A percentile compares a stretch with the other conserved stretches of the same genome.
phyloP scores from a whole-genome alignment of 2,888 invertebrate species.

The Loripinus fragilis region DNA sequence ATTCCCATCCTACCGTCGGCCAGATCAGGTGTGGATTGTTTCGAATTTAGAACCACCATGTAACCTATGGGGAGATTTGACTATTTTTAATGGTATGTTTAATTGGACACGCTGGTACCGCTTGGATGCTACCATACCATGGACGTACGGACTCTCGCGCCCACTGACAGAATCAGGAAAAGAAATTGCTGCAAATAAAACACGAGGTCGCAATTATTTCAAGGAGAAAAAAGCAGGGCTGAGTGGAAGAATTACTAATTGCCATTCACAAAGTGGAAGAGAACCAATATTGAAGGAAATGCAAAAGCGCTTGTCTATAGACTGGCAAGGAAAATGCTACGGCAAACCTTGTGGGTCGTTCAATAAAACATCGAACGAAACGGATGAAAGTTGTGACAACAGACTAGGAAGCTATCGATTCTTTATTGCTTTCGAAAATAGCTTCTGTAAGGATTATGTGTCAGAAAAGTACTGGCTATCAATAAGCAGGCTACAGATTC shows the following conservation, averaged over 20 bases:
- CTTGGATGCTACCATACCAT: conserved; percentile 66
- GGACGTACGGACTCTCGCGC: conserved; percentile 63
- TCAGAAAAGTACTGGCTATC: conserved; percentile 73
- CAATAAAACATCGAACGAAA: background rate
- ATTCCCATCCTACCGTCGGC: conserved; percentile 55
- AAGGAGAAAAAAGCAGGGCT: conserved; percentile 47
- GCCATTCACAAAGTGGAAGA: conserved; percentile 52
- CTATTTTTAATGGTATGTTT: conserved; percentile 60
- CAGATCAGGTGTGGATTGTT: conserved; percentile 70
- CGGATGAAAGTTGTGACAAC: conserved; percentile 41
- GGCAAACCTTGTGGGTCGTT: conserved; percentile 41
- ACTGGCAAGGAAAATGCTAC: conserved; percentile 70
- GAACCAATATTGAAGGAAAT: conserved; percentile 51
- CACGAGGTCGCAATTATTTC: conserved; percentile 39
- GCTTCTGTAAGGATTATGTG: conserved; percentile 70
- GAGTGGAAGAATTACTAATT: conserved; percentile 47
- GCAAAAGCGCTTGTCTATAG: conserved; percentile 46
- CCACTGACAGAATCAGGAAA: conserved; percentile 29
- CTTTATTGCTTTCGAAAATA: conserved; percentile 71
- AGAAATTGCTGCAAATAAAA: conserved; percentile 30
- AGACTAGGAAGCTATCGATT: conserved; percentile 68
- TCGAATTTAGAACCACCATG: conserved; percentile 70
- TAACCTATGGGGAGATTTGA: conserved; percentile 61
- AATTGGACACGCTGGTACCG: conserved; percentile 75
- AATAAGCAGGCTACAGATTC: conserved; percentile 62